Base-by-base conservation (phyloP, 2,888 invertebrate genomes). In the Megalurothrips usitatus region DNA sequence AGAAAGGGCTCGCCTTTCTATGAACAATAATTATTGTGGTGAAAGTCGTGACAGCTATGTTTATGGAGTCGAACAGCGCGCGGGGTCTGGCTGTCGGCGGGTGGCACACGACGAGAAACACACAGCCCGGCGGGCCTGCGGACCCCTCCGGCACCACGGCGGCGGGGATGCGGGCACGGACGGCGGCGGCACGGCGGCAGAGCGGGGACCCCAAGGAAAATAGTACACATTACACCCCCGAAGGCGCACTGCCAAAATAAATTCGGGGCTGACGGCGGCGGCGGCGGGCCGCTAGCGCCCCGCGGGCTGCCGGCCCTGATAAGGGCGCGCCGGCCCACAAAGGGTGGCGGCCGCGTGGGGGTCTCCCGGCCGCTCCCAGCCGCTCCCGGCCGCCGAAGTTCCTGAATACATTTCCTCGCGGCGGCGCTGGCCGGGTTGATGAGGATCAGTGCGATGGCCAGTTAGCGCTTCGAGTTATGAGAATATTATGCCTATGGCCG, bases 401-500 rank as follows among this genome's bases (percentile, higher is more conserved):
- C 26, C 68, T 75, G 68, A 75, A 75, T 75, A 75, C 68, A 26
- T 75, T 75, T 75, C 68, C 34, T 43, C 34, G 3, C 34, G 34
- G 6, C 34, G 14, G 34, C 34, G 34, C 2, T 6, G 12, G 68
- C 11, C 68, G 68, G 23, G 23, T 75, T 75, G 68, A 75, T 75
- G 68, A 75, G 68, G 68, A 75, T 75, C 68, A 26, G 26, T 26
- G 12, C 68, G 68, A 75, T 75, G 68, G 68, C 68, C 68, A 75
- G 68, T 75, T 75, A 75, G 68, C 68, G 68, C 23, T 23, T 26
- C 68, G 68, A 75, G 68, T 75, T 75, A 75, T 75, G 68, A 75
- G 23, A 75, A 75, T 75, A 75, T 75, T 75, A 75, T 75, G 68
- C 68, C 68, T 23, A 75, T 75, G 68, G 68, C 68, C 68, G 23